Evolutionary conservation across 2,113 vertebrate species (phyloP), one percentile per base, ranked within the genome.

Genomic region (Maccullochella peelii): DNA sequence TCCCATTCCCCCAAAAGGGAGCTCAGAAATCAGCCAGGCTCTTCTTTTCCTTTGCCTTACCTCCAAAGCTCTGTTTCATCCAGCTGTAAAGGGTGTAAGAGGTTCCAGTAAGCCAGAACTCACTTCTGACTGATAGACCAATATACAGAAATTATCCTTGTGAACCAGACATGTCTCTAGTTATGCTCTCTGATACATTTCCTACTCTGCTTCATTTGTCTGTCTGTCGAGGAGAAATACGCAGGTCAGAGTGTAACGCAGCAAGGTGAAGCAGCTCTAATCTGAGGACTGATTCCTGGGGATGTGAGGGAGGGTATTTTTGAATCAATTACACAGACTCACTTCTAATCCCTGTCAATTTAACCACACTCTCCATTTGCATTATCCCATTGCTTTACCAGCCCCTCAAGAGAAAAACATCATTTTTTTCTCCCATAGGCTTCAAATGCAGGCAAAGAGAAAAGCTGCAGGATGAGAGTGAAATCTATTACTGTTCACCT

Each of bases 311-410:
- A 66, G 47, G 74, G 63, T 72, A 44, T 85, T 88, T 89, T 82
- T 84, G n/a, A 91, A 93, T 92, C 90, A 90, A 86, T 92, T 92
- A 89, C 86, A 90, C 67, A 79, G 73, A 71, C 76, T 88, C 57
- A 23, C 80, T 88, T 90, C 65, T 91, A 93, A 93, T 92, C 92
- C 92, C 79, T 67, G 80, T 88, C 90, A 88, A 89, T 93, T 91
- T 86, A 89, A 78, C 84, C 73, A 80, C 62, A 73, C 71, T 88
- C 87, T 73, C 76, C 58, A 90, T 94, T 91, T 88, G 83, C 89
- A 95, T 92, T 84, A 94, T 89, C 86, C 81, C 71, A 87, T 87
- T 89, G 76, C 84, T 86, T 83, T 61, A 68, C 42, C 49, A 61
- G 50, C 20, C 57, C 71, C 71, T 80, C 66, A 40, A 67, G 73